Percentiles rank a stretch among this genome's conserved stretches.
phyloP scores from a whole-genome alignment of 1,140 invertebrate species.

The Macrotrachela quadricornifera region DNA sequence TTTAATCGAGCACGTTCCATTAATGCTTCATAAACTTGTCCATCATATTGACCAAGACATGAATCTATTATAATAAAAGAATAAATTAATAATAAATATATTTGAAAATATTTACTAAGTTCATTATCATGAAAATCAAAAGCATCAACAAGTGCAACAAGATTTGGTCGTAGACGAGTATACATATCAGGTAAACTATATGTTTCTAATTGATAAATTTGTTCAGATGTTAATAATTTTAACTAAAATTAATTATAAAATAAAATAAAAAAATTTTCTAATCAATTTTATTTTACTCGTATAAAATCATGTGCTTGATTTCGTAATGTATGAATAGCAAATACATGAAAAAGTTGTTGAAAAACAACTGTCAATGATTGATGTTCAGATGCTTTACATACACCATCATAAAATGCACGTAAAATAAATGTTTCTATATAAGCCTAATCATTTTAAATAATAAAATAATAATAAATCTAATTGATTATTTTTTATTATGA shows the following conservation, averaged over 20 bases:
- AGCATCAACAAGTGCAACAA: slow-evolving; percentile 63
- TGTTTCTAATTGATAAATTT: too few relatives aligned
- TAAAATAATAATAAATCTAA: not conserved
- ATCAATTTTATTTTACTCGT: not conserved
- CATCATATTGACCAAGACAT: slow-evolving; percentile 63
- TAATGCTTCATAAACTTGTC: slow-evolving; percentile 66
- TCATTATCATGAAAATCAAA: slow-evolving; percentile 66
- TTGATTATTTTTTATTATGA: not conserved
- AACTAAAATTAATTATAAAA: too few relatives aligned
- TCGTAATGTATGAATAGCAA: too few relatives aligned
- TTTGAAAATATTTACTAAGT: slow-evolving; percentile 28
- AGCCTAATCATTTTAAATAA: not conserved
- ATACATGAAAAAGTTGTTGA: too few relatives aligned
- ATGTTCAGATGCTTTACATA: too few relatives aligned
- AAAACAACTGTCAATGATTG: too few relatives aligned
- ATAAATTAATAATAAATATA: not conserved
- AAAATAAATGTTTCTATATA: not conserved
- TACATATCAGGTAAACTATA: slow-evolving; percentile 45
- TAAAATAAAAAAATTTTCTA: too few relatives aligned
- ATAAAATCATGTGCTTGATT: too few relatives aligned
- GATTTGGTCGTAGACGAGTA: slow-evolving; percentile 51
- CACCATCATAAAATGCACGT: too few relatives aligned
- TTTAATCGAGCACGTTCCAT: slow-evolving; percentile 48
- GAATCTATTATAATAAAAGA: slow-evolving; percentile 33
- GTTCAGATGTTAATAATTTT: too few relatives aligned